Conservation (phyloP, 2,113 vertebrate species). For the Tichodroma muraria region DNA sequence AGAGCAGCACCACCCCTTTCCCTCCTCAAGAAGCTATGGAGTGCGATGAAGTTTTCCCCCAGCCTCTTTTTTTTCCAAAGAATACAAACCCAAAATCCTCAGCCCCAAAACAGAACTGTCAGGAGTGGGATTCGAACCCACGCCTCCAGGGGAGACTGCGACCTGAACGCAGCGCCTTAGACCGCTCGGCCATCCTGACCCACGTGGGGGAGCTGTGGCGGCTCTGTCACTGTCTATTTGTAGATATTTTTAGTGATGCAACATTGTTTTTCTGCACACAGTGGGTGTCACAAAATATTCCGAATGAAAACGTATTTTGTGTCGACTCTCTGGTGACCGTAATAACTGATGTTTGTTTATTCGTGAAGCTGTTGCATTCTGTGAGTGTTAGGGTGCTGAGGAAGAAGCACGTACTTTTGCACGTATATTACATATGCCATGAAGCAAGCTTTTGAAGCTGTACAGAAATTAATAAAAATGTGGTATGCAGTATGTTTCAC, state of each 20-base stretch:
- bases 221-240: fast-evolving
- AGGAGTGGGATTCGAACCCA: slow-evolving; percentile 69
- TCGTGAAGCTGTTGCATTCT: neutral
- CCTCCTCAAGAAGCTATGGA: neutral
- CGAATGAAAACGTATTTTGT: neutral
- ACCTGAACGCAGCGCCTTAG: slow-evolving; percentile 78
- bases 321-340: neutral
- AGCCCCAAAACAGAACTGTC: fast-evolving
- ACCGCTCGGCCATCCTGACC: slow-evolving; percentile 76
- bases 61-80: fast-evolving
- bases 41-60: fast-evolving
- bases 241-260: fast-evolving
- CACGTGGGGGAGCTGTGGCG: fast-evolving
- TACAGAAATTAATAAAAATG: neutral
- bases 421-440: neutral
- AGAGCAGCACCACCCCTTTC: fast-evolving
- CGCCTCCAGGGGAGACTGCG: slow-evolving; percentile 72
- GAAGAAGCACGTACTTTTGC: neutral
- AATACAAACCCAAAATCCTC: fast-evolving
- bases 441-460: neutral
- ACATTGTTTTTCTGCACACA: fast-evolving
- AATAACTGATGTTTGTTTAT: neutral
- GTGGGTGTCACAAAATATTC: neutral
- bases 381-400: neutral
- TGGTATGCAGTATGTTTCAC: neutral